Evolutionary conservation across 2,113 vertebrate species (phyloP).

Genomic region (Ciconia maguari): DNA sequence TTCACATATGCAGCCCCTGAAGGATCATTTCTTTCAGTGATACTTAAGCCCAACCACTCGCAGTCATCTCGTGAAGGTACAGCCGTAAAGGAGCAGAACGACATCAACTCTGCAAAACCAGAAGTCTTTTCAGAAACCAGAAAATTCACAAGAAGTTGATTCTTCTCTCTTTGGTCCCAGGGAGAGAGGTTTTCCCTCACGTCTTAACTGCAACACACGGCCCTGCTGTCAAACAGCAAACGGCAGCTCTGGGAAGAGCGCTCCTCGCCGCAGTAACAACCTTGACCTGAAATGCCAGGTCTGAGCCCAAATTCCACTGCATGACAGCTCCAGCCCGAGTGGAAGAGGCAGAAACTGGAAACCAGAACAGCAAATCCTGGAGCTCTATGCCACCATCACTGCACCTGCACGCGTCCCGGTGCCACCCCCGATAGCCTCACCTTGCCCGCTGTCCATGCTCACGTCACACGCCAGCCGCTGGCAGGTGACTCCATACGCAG

Average conservation of each 20-base stretch:
- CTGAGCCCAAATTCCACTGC: not conserved
- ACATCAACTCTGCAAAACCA: not conserved
- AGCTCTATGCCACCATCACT: not conserved
- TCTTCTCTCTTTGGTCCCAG: not conserved
- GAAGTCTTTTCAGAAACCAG: not conserved
- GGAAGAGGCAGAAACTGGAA: not conserved
- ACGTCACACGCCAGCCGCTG: accelerated
- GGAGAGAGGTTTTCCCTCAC: accelerated
- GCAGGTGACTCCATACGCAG: not conserved
- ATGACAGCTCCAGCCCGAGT: accelerated
- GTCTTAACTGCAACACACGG: accelerated
- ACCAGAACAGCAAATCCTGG: not conserved
- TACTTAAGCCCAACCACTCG: accelerated
- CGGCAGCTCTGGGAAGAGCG: not conserved
- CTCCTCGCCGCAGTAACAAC: accelerated
- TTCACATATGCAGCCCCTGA: accelerated
- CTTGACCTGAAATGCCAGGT: not conserved
- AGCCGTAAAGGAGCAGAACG: not conserved
- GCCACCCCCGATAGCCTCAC: not conserved
- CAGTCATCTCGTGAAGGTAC: accelerated
- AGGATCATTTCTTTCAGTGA: not conserved
- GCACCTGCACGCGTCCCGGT: accelerated
- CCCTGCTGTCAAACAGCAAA: not conserved
- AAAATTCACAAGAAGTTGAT: not conserved
- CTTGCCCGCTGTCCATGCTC: accelerated